Evolutionary conservation across 2,888 invertebrate genomes (phyloP).

Genomic region (Aricia artaxerxes): DNA sequence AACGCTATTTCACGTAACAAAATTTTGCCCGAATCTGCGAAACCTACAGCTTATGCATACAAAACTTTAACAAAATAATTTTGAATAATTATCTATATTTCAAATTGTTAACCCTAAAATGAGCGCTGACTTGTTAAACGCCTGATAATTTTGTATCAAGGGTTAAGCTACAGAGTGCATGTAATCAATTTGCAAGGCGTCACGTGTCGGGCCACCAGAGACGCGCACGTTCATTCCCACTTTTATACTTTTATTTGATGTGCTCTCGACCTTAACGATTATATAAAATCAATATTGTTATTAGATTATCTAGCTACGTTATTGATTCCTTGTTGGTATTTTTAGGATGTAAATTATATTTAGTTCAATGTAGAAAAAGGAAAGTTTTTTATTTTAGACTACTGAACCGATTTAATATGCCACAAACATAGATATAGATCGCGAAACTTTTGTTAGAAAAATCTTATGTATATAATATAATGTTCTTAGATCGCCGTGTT

Average conservation of each 20-base stretch:
- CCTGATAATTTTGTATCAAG: conserved; percentile 10
- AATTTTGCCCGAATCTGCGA: no score
- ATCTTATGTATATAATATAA: no score
- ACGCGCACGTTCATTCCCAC: conserved; percentile 47
- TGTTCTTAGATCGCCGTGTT: no score
- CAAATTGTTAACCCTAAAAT: background rate
- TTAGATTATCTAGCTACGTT: conserved; percentile 15
- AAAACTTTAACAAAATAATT: background rate
- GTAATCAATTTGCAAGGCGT: conserved; percentile 51
- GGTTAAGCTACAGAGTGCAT: conserved; percentile 46
- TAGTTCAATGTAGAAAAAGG: background rate
- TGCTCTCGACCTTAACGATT: conserved; percentile 36
- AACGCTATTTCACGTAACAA: no score
- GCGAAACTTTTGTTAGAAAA: no score
- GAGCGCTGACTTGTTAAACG: background rate
- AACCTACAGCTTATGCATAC: no score
- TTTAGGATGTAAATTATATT: background rate
- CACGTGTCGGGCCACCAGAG: conserved; percentile 51
- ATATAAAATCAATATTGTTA: conserved; percentile 33
- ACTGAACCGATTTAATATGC: no score
- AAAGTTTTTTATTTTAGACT: background rate
- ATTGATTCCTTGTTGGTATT: background rate
- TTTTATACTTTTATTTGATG: conserved; percentile 53
- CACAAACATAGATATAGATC: no score
- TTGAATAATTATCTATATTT: background rate